These are phyloP conservation scores for Neopipo cinnamomea DNA, from an alignment of 2,113 vertebrate genomes.

Conservation along the genomic window DNA sequence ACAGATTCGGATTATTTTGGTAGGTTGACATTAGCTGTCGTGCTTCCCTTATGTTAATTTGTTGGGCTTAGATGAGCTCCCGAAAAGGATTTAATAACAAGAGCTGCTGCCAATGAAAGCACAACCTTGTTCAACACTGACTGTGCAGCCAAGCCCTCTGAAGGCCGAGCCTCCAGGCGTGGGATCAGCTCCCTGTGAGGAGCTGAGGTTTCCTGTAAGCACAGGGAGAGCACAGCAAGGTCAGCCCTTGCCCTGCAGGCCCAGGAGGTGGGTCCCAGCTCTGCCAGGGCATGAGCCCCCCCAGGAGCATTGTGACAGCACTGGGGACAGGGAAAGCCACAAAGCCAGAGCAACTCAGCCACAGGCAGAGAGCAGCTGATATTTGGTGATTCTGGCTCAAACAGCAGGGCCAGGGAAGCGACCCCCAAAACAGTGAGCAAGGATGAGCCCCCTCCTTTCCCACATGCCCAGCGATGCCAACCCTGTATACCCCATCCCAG, in stretches of 20 bases:
- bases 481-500: background rate
- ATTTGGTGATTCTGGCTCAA: background rate
- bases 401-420: accelerated
- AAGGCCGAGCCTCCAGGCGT: background rate
- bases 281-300: background rate
- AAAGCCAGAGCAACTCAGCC: background rate
- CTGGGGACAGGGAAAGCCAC: background rate
- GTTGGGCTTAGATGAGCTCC: constrained; percentile 30
- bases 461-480: background rate
- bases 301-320: accelerated
- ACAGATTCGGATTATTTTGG: background rate
- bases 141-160: background rate
- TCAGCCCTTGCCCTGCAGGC: background rate
- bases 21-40: background rate
- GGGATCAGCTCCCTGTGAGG: background rate
- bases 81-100: constrained; percentile 1
- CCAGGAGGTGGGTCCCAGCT: background rate
- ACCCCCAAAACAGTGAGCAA: background rate
- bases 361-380: accelerated
- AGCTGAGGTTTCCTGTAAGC: background rate
- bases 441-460: background rate
- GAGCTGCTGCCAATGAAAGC: background rate
- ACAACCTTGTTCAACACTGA: background rate
- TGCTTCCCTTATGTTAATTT: constrained; percentile 30
- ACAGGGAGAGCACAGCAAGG: background rate